Evolutionary conservation across 2,888 invertebrate species (phyloP).

Genomic region (Augochlorella aurata): DNA sequence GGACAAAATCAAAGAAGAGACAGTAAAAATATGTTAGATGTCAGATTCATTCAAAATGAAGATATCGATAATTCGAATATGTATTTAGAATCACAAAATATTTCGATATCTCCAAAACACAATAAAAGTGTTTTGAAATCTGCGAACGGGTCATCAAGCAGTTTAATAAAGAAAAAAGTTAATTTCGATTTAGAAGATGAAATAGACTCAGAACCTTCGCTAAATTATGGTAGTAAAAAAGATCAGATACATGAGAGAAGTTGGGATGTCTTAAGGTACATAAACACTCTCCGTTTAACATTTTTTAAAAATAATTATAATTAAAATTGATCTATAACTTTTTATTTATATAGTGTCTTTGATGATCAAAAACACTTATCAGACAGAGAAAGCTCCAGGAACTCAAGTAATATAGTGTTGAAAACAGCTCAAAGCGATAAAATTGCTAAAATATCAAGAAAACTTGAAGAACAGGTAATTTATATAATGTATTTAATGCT

Average conservation of each 20-base stretch:
- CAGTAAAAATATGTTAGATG: background rate
- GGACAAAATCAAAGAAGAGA: conserved; percentile 8
- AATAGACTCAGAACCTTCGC: conserved; percentile 62
- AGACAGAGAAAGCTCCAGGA: conserved; percentile 56
- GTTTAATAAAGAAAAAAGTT: conserved; percentile 86
- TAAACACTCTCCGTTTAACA: conserved; percentile 22
- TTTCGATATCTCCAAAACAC: conserved; percentile 71
- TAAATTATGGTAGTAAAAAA: conserved; percentile 51
- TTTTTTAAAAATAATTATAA: conserved; percentile 6
- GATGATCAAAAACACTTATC: conserved; percentile 80
- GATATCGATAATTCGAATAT: conserved; percentile 51
- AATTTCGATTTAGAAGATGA: conserved; percentile 85
- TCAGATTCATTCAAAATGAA: conserved; percentile 29
- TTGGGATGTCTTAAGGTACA: conserved; percentile 84
- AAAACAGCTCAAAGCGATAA: conserved; percentile 83
- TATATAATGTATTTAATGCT: background rate
- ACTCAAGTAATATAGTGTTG: conserved; percentile 79
- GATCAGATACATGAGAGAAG: conserved; percentile 82
- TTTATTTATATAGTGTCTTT: conserved; percentile 80
- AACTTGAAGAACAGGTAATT: conserved; percentile 84
- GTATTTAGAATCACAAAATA: conserved; percentile 55
- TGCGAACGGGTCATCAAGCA: conserved; percentile 83
- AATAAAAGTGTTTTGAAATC: conserved; percentile 85
- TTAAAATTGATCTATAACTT: conserved; percentile 13
- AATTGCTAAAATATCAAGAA: conserved; percentile 84